These are phyloP conservation scores for Adelognathus sp. DNA, from an alignment of 2,888 invertebrate genomes.

Conservation along the genomic window DNA sequence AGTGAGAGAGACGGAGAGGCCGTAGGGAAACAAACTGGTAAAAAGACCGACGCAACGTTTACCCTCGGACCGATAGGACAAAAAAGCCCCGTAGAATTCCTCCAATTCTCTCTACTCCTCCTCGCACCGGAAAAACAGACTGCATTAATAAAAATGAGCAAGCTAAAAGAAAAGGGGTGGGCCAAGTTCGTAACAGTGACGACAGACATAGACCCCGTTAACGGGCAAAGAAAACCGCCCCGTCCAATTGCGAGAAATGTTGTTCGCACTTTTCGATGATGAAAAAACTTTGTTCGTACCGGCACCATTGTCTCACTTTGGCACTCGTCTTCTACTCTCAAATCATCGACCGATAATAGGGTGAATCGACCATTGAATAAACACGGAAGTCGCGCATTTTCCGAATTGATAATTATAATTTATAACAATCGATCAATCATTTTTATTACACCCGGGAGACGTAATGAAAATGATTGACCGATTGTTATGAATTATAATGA, in stretches of 20 bases:
- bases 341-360: neutral
- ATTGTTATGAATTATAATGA: no score
- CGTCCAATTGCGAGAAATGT: slow-evolving; percentile 33
- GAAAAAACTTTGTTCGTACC: slow-evolving; percentile 50
- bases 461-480: no score
- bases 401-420: no score
- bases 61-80: slow-evolving; percentile 56
- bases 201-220: slow-evolving; percentile 11
- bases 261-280: slow-evolving; percentile 54
- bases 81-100: slow-evolving; percentile 53
- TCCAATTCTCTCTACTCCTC: slow-evolving; percentile 8
- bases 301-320: slow-evolving; percentile 1
- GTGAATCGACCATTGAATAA: neutral
- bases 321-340: neutral
- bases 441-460: no score
- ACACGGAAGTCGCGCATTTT: neutral
- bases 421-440: no score
- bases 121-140: slow-evolving; percentile 55
- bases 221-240: slow-evolving; percentile 16
- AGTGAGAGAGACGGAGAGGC: no score
- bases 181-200: neutral
- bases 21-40: slow-evolving; percentile 43
- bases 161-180: neutral
- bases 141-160: slow-evolving; percentile 58
- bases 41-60: slow-evolving; percentile 59